These are phyloP conservation scores for Benitochromis conjunctus DNA, from an alignment of 2,113 vertebrate species.

Conservation along the genomic window DNA sequence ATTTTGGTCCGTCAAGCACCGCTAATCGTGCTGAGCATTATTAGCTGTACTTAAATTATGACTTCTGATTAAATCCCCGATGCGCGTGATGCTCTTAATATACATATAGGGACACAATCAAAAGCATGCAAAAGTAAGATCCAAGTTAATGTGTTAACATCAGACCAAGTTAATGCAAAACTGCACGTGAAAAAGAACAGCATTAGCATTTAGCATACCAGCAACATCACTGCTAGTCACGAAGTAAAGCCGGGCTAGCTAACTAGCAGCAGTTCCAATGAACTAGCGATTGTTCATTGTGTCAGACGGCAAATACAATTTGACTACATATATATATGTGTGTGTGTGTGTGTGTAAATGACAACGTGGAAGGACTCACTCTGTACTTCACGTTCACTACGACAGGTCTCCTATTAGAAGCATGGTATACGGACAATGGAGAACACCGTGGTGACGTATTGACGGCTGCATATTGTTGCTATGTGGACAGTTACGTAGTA, in stretches of 20 bases:
- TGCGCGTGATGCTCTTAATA: neutral
- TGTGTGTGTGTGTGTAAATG: neutral
- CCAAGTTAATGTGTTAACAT: neutral
- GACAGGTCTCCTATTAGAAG: slow-evolving; percentile 32
- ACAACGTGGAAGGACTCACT: slow-evolving; percentile 64
- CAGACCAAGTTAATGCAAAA: neutral
- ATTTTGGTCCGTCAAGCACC: neutral
- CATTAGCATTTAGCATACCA: neutral
- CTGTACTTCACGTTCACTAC: slow-evolving; percentile 42
- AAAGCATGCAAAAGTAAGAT: no score
- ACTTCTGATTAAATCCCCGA: neutral
- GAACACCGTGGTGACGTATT: slow-evolving; percentile 50
- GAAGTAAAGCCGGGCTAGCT: slow-evolving; percentile 14
- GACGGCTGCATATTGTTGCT: slow-evolving; percentile 39
- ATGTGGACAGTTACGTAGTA: slow-evolving; percentile 30
- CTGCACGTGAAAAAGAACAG: neutral
- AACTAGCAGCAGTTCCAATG: neutral
- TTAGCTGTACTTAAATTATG: neutral
- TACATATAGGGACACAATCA: accelerated
- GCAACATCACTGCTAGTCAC: neutral
- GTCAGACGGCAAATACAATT: neutral
- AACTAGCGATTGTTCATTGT: neutral
- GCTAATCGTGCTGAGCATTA: slow-evolving; percentile 20
- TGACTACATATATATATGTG: neutral
- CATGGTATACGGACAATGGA: slow-evolving; percentile 54